Evolutionary conservation across 2,113 vertebrate species (phyloP).

Genomic region (Seriola dumerili): DNA sequence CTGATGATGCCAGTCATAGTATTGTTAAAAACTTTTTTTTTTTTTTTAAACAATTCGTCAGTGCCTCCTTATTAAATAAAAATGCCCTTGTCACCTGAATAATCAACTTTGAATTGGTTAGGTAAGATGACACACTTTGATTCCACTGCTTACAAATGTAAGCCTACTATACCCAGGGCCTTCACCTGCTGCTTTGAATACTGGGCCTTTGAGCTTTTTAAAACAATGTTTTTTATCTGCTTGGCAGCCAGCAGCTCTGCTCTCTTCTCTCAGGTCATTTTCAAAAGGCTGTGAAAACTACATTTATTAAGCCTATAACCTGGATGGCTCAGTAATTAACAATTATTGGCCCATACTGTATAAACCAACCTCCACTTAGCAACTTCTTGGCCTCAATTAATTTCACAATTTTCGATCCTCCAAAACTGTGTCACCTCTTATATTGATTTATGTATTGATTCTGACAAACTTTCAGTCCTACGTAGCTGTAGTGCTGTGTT

Average conservation of each 20-base stretch:
- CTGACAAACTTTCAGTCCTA: neutral
- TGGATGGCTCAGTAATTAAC: slow-evolving; percentile 30
- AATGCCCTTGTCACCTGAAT: neutral
- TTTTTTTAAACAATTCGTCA: too few relatives aligned
- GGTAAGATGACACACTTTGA: neutral
- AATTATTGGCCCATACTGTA: slow-evolving; percentile 9
- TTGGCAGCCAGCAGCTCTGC: neutral
- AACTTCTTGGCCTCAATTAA: slow-evolving; percentile 15
- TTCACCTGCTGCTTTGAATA: neutral
- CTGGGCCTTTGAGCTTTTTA: slow-evolving; percentile 5
- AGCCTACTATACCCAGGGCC: neutral
- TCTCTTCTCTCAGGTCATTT: slow-evolving; percentile 17
- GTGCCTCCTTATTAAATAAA: neutral
- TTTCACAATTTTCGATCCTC: neutral
- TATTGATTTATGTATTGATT: slow-evolving; percentile 22
- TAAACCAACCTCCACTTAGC: slow-evolving; percentile 1
- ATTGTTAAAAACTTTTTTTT: too few relatives aligned
- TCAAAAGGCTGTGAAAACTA: slow-evolving; percentile 17
- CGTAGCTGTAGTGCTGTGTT: neutral
- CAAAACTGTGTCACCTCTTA: neutral
- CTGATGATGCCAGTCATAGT: too few relatives aligned
- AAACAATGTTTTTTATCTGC: neutral
- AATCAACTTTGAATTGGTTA: neutral
- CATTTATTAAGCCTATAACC: slow-evolving; percentile 28
- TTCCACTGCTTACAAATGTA: neutral